A percentile compares a stretch with the other conserved stretches of the same genome.
Conservation (phyloP, 2,888 invertebrate species). For the Folsomia manolachei region DNA sequence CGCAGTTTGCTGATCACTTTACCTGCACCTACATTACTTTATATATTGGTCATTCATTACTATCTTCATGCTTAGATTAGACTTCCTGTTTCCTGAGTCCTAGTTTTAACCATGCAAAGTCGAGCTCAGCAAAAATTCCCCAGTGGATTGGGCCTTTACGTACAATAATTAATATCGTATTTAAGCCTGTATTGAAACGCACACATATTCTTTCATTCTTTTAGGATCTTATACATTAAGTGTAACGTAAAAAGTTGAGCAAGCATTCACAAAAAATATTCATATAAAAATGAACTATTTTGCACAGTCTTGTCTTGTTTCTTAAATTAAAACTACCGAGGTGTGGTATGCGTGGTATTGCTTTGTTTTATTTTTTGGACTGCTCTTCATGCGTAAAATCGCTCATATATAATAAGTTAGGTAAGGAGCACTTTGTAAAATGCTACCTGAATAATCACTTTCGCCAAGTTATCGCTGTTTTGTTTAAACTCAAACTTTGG, state of each 20-base stretch:
- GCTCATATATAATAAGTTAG: not conserved
- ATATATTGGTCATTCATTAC: not conserved
- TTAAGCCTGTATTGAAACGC: not conserved
- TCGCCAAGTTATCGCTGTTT: conserved; percentile 4
- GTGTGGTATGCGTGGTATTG: not conserved
- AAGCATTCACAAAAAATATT: too few species aligned
- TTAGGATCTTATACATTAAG: too few species aligned
- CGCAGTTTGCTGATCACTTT: not conserved
- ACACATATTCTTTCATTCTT: too few species aligned
- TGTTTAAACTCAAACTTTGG: not conserved
- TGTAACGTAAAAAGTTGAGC: too few species aligned
- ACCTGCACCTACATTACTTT: not conserved
- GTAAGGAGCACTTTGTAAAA: not conserved
- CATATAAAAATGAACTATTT: too few species aligned
- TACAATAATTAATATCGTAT: not conserved
- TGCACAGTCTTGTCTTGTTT: too few species aligned
- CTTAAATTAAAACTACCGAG: not conserved
- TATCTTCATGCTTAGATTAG: not conserved
- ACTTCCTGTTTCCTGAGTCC: conserved; percentile 22
- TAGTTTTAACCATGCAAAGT: not conserved
- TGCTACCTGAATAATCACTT: not conserved
- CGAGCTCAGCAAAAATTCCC: not conserved
- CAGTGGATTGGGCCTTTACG: not conserved
- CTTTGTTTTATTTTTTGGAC: not conserved
- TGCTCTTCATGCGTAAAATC: conserved; percentile 20